Evolutionary conservation across 2,113 vertebrate genomes (phyloP).

Genomic region (Peromyscus polionotus): DNA sequence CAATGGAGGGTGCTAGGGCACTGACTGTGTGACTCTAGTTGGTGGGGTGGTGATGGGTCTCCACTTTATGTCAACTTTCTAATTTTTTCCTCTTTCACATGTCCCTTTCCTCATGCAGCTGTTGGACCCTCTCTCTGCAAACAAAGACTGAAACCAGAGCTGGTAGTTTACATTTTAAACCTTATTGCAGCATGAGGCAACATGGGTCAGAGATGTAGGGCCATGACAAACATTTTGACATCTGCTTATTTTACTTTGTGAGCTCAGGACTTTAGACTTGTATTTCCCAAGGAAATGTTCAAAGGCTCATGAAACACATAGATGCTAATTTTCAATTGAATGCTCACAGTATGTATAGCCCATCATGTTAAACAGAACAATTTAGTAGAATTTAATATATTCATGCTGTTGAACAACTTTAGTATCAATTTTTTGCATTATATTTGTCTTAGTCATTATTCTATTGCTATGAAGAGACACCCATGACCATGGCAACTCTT

Average conservation of each 20-base stretch:
- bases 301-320: no score
- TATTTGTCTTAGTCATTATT: background rate
- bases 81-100: no score
- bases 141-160: background rate
- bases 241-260: rapidly evolving
- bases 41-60: background rate
- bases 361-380: background rate
- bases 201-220: background rate
- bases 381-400: background rate
- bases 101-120: background rate
- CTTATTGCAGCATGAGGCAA: background rate
- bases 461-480: background rate
- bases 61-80: background rate
- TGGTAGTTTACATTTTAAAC: background rate
- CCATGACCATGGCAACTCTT: background rate
- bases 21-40: rapidly evolving
- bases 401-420: background rate
- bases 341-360: background rate
- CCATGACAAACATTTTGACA: background rate
- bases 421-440: background rate
- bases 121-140: no score
- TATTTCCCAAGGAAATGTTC: background rate
- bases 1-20: background rate
- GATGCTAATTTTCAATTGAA: background rate
- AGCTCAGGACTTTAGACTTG: background rate